These are phyloP conservation scores for Byasa hedistus DNA, from an alignment of 2,888 invertebrate genomes.

Conservation along the genomic window DNA sequence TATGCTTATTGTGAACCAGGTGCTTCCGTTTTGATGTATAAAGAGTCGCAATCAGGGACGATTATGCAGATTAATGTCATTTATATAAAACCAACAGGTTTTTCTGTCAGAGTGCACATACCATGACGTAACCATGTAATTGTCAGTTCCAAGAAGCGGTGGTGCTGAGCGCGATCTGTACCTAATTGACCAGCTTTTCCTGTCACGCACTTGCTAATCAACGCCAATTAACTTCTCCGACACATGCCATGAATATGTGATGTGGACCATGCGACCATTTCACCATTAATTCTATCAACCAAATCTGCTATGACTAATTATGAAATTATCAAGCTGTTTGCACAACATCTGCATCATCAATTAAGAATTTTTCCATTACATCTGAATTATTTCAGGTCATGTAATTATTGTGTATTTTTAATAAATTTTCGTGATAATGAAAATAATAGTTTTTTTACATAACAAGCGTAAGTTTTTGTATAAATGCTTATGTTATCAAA, in stretches of 20 bases:
- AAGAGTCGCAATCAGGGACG: not conserved
- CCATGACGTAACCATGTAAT: conserved; percentile 43
- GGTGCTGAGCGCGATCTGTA: conserved; percentile 55
- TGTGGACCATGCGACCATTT: not conserved
- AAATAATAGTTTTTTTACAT: no score
- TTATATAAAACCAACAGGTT: not conserved
- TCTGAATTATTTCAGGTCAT: no score
- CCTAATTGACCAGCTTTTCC: conserved; percentile 61
- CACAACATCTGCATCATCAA: not conserved
- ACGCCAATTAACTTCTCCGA: conserved; percentile 45
- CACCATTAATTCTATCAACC: not conserved
- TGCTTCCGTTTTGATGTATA: not conserved
- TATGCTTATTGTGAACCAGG: no score
- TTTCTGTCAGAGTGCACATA: conserved; percentile 17
- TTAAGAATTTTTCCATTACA: no score
- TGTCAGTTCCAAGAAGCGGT: conserved; percentile 53
- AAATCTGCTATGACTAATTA: not conserved
- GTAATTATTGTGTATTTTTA: no score
- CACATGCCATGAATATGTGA: conserved; percentile 20
- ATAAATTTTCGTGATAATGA: no score
- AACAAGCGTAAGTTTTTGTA: not conserved
- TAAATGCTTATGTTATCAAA: not conserved
- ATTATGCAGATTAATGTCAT: not conserved
- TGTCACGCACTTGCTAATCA: conserved; percentile 60
- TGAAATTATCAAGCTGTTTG: not conserved